Evolutionary conservation across 2,797 vertebrate species (phyloP), one percentile per base, ranked within the genome.

Genomic region (Poeciliopsis presidionis): DNA sequence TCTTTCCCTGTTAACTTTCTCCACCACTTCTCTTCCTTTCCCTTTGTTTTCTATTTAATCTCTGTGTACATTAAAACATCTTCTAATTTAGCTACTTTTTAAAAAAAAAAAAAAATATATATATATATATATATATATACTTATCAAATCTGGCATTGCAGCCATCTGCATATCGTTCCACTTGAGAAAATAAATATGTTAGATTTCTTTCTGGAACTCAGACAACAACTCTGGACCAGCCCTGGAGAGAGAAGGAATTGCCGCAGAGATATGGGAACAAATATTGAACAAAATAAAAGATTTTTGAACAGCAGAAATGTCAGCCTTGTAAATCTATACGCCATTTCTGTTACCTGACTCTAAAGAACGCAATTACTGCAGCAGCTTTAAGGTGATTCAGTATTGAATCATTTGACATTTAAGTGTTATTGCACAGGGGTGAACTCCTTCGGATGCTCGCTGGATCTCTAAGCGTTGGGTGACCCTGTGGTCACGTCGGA

Each of bases 341-440:
- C 11, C 2, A 7, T 70, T 70, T 70, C n/a, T 11, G 16, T 28
- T 28, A 70, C 25, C 41, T 45, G 36, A 28, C 67, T 28, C 11
- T 45, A 16, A 70, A 45, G 41, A 70, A 25, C 22, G 18, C 36
- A 67, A 41, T 22, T 69, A 43, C 41, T 69, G 39, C 65, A 69
- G 39, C 39, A 43, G 41, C 22, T 69, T 69, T 69, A n/a, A 25
- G 39, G 39, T 2, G 25, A 70, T 70, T 70, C 39, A 7, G 67
- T 70, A 70, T 45, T 28, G 67, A 70, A 45, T 70, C 67, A 70
- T 70, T 70, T 70, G 67, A 70, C 67, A 45, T 70, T 70, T 70
- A 70, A 28, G 67, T 70, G 67, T n/a, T 70, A 70, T 70, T 70
- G 67, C 67, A 47, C 30, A n/a, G 28, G 9, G 61, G 63, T 18